Conservation (phyloP, 2,888 invertebrate species). For the Pandemis heparana region DNA sequence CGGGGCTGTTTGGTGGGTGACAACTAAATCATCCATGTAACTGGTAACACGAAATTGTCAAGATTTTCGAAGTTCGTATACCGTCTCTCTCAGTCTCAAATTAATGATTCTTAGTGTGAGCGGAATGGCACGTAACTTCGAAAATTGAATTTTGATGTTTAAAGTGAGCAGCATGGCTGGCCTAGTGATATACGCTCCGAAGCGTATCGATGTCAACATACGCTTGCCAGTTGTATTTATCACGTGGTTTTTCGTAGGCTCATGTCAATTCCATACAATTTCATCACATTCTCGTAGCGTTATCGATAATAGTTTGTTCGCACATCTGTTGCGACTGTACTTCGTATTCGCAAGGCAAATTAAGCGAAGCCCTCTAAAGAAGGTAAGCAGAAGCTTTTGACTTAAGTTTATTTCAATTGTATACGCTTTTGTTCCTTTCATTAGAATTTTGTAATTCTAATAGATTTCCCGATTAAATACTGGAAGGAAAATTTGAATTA, state of each 20-base stretch:
- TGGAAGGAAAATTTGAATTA: background rate
- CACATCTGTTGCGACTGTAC: background rate
- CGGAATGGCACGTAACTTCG: too few relatives aligned
- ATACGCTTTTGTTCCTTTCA: background rate
- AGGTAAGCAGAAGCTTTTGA: conserved; percentile 30
- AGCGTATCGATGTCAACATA: too few relatives aligned
- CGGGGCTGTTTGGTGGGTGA: background rate
- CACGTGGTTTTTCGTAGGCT: too few relatives aligned
- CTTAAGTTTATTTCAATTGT: conserved; percentile 39
- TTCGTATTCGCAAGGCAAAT: background rate
- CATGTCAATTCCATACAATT: too few relatives aligned
- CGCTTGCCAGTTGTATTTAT: too few relatives aligned
- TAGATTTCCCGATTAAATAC: background rate
- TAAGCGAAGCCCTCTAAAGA: background rate
- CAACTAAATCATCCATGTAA: background rate
- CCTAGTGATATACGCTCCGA: too few relatives aligned
- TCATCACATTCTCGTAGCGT: too few relatives aligned
- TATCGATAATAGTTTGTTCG: background rate
- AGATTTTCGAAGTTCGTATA: background rate
- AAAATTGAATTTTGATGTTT: too few relatives aligned
- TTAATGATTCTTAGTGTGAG: too few relatives aligned
- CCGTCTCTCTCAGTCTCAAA: too few relatives aligned
- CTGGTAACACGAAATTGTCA: background rate
- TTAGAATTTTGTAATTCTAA: background rate
- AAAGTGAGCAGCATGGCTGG: too few relatives aligned